These are phyloP conservation scores for Amphipyra tragopoginis DNA, from an alignment of 2,888 invertebrate species.

Conservation along the genomic window DNA sequence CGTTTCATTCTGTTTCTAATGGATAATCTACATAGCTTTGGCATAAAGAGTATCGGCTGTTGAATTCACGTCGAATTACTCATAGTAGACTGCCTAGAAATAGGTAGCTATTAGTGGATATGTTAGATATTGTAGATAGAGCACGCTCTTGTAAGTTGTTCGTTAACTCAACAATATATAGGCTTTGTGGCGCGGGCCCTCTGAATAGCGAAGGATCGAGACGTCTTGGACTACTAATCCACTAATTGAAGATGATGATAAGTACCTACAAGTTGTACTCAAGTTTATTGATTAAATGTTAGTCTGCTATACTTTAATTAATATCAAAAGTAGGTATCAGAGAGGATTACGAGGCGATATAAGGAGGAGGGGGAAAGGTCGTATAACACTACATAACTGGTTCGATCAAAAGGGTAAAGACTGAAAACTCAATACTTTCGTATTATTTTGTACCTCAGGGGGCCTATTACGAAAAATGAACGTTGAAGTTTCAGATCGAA, in stretches of 20 bases:
- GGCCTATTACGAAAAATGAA: no score
- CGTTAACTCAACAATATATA: constrained; percentile 58
- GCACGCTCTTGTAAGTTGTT: constrained; percentile 67
- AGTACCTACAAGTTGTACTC: constrained; percentile 39
- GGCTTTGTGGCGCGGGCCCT: constrained; percentile 41
- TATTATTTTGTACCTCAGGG: constrained; percentile 11
- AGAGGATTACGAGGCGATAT: constrained; percentile 3
- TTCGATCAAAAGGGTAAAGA: no score
- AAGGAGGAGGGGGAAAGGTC: not conserved
- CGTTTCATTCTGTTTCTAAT: constrained; percentile 39
- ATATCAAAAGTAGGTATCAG: constrained; percentile 21
- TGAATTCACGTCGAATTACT: constrained; percentile 51
- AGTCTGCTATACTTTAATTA: constrained; percentile 43
- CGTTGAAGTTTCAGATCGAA: no score
- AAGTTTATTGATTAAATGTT: constrained; percentile 52
- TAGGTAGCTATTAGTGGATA: constrained; percentile 54
- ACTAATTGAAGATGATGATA: constrained; percentile 58
- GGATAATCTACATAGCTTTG: constrained; percentile 39
- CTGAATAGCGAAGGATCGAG: constrained; percentile 42
- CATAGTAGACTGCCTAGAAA: constrained; percentile 46
- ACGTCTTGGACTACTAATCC: constrained; percentile 49
- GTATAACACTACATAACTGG: not conserved
- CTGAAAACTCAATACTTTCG: no score
- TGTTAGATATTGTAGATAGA: constrained; percentile 66
- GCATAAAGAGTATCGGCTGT: constrained; percentile 41